Conservation (phyloP, 2,113 vertebrate species). For the Micronycteris hirsuta region DNA sequence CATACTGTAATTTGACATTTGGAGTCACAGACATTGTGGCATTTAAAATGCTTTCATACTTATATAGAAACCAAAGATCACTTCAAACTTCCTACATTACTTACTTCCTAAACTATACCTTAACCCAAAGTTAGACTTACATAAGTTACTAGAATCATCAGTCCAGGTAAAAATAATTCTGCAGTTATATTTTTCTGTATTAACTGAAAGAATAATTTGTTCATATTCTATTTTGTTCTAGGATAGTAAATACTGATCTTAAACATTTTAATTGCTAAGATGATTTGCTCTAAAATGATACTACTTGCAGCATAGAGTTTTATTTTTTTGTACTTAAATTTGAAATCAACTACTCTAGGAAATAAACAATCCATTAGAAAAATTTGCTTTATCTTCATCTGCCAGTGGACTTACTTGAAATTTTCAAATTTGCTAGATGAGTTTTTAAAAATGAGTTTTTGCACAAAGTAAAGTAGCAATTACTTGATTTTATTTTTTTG, state of each 20-base stretch:
- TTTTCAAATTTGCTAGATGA: conserved; percentile 3
- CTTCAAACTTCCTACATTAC: not conserved
- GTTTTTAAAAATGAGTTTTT: conserved; percentile 21
- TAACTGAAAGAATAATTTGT: conserved; percentile 43
- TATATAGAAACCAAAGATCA: conserved; percentile 6
- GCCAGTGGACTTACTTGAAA: not conserved
- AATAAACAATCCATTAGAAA: too few relatives aligned
- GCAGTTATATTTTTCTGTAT: conserved; percentile 47
- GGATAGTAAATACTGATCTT: conserved; percentile 36
- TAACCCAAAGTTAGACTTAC: not conserved
- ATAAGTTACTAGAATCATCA: conserved; percentile 1
- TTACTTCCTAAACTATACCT: conserved; percentile 19
- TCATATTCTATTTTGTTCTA: conserved; percentile 29
- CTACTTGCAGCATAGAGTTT: not conserved
- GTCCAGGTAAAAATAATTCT: not conserved
- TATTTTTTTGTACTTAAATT: conserved; percentile 17
- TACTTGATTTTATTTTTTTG: conserved; percentile 39
- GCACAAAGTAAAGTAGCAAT: conserved; percentile 30
- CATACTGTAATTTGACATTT: conserved; percentile 32
- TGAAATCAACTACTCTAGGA: conserved; percentile 27
- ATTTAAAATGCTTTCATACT: not conserved
- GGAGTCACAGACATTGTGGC: not conserved
- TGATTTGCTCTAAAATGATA: not conserved
- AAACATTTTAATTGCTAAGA: conserved; percentile 28
- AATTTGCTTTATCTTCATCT: too few relatives aligned